Conservation (phyloP, 2,888 invertebrate species). For the Calameuta filiformis region DNA sequence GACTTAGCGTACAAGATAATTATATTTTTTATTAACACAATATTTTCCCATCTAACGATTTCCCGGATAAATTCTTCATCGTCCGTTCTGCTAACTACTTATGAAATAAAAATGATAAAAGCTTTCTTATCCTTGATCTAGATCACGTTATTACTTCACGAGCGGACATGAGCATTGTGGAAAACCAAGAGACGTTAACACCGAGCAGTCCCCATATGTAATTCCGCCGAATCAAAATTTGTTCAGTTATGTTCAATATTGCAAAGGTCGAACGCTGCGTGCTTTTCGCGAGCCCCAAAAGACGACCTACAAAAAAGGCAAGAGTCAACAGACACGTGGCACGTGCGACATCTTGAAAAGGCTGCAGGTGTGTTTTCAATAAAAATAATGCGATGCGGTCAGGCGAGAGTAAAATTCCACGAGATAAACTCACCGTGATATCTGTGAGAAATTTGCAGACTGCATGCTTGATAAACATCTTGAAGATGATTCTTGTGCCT, state of each 20-base stretch:
- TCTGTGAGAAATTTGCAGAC: neutral
- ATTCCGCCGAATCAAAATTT: slow-evolving; percentile 64
- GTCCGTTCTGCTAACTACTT: neutral
- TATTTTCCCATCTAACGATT: neutral
- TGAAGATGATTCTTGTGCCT: neutral
- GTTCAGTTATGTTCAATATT: slow-evolving; percentile 65
- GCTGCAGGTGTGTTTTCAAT: slow-evolving; percentile 65
- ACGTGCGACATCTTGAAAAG: slow-evolving; percentile 70
- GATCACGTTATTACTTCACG: slow-evolving; percentile 51
- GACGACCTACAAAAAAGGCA: slow-evolving; percentile 52
- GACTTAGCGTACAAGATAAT: neutral
- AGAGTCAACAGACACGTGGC: slow-evolving; percentile 56
- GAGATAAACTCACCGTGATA: neutral
- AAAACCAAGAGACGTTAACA: slow-evolving; percentile 50
- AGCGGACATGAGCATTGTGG: slow-evolving; percentile 47
- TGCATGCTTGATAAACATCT: neutral
- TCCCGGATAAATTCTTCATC: neutral
- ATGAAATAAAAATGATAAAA: neutral
- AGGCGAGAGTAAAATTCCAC: neutral
- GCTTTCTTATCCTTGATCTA: slow-evolving; percentile 14
- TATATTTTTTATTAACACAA: neutral
- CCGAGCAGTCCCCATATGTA: slow-evolving; percentile 65
- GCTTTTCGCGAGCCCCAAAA: slow-evolving; percentile 51
- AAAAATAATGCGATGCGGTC: neutral
- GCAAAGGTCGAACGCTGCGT: slow-evolving; percentile 59